phyloP scores from a whole-genome alignment of 2,888 invertebrate species.

The Esperia sulphurella region DNA sequence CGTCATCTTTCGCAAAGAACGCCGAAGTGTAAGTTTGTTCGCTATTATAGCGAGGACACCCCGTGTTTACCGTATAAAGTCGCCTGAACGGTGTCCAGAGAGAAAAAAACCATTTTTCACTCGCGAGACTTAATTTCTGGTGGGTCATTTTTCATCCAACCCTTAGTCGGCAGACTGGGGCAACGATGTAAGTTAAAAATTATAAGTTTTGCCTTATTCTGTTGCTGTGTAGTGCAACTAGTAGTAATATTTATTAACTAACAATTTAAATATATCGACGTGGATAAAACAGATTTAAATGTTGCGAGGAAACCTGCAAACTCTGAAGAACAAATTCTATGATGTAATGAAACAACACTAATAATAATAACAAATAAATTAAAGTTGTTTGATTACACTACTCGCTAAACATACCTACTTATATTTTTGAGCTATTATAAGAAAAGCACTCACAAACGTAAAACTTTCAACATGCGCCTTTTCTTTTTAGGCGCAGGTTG shows the following conservation, averaged over 20 bases:
- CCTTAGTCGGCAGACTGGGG: constrained; percentile 25
- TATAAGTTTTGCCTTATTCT: not conserved
- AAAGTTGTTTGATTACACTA: no score
- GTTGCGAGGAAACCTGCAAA: no score
- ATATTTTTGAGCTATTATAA: no score
- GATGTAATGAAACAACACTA: no score
- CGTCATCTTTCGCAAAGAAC: constrained; percentile 12
- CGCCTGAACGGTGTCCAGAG: constrained; percentile 47
- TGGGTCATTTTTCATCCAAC: constrained; percentile 69
- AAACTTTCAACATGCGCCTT: constrained; percentile 8
- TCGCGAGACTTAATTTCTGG: constrained; percentile 64
- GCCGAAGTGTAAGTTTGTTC: not conserved
- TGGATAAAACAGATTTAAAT: no score
- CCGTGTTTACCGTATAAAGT: constrained; percentile 18
- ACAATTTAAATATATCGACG: no score
- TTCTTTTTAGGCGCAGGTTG: constrained; percentile 5
- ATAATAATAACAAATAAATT: no score
- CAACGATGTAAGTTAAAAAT: constrained; percentile 17
- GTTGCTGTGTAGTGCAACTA: not conserved
- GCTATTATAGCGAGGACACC: constrained; percentile 1
- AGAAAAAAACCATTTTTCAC: constrained; percentile 62
- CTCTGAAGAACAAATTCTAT: no score
- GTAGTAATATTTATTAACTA: not conserved
- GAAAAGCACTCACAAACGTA: not conserved
- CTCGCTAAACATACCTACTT: no score